Conservation (phyloP, 1,140 invertebrate species). For the Wiebesia pumilae region DNA sequence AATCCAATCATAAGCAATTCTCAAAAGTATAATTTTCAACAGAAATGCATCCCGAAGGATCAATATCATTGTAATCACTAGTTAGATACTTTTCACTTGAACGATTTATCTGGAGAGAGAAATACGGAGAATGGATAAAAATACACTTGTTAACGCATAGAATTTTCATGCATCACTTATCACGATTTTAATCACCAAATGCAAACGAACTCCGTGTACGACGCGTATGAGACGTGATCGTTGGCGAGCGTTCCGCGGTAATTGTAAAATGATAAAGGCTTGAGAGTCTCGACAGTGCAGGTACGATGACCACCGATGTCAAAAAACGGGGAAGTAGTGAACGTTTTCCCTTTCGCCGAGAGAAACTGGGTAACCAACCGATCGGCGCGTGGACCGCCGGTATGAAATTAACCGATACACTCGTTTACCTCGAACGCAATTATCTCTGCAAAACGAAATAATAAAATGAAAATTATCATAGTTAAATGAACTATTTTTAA, state of each 20-base stretch:
- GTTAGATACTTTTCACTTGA: background rate
- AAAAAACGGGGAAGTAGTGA: constrained; percentile 43
- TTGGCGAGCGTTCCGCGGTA: background rate
- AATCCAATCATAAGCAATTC: too few relatives aligned
- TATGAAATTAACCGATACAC: background rate
- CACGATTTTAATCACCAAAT: background rate
- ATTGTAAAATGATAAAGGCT: background rate
- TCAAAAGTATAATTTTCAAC: background rate
- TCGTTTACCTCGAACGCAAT: background rate
- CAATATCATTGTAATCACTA: background rate
- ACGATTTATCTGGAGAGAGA: background rate
- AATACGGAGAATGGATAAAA: too few relatives aligned
- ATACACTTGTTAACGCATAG: background rate
- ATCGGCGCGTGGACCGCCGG: background rate
- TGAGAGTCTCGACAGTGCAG: background rate
- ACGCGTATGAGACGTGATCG: background rate
- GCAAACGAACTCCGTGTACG: background rate
- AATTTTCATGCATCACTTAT: background rate
- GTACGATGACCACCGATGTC: background rate
- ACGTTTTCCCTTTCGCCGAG: constrained; percentile 50
- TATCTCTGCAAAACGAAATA: background rate
- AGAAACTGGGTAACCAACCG: background rate
- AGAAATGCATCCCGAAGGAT: background rate
- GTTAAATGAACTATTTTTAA: too few relatives aligned
- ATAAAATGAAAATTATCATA: too few relatives aligned